A percentile compares a stretch with the other conserved stretches of the same genome.
Conservation (phyloP, 2,113 vertebrate genomes). For the Cyrtonyx montezumae region DNA sequence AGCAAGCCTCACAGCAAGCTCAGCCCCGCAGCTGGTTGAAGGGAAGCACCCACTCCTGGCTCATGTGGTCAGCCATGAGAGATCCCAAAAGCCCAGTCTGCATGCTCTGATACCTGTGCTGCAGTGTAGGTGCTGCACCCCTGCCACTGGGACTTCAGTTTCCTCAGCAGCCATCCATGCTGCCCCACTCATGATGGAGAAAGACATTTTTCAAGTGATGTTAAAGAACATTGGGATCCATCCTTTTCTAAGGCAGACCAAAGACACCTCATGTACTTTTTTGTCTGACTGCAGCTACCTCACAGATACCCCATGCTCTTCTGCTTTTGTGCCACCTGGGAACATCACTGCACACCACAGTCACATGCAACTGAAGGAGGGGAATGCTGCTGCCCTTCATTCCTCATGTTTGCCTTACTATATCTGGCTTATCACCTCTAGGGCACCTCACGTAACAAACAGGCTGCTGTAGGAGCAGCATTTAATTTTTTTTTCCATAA, state of each 20-base stretch:
- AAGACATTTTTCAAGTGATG: not conserved
- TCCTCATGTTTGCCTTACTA: not conserved
- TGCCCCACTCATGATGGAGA: not conserved
- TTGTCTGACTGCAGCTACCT: not conserved
- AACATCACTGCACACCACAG: not conserved
- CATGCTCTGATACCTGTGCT: not conserved
- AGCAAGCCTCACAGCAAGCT: not conserved
- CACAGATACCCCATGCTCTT: not conserved
- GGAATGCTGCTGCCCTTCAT: not conserved
- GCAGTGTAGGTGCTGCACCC: accelerated
- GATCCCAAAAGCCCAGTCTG: not conserved
- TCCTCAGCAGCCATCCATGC: not conserved
- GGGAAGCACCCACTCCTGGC: not conserved
- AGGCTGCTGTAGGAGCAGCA: not conserved
- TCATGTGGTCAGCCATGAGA: not conserved
- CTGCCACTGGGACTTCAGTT: not conserved
- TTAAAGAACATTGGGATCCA: not conserved
- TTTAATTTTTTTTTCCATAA: constrained; percentile 8
- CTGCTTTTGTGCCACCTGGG: not conserved
- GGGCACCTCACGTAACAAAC: not conserved
- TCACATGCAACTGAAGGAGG: not conserved
- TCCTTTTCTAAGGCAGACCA: not conserved
- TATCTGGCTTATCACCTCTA: not conserved
- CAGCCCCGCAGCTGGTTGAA: not conserved
- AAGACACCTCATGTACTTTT: not conserved